phyloP scores from a whole-genome alignment of 2,888 invertebrate species.

The Tiliacea citrago region DNA sequence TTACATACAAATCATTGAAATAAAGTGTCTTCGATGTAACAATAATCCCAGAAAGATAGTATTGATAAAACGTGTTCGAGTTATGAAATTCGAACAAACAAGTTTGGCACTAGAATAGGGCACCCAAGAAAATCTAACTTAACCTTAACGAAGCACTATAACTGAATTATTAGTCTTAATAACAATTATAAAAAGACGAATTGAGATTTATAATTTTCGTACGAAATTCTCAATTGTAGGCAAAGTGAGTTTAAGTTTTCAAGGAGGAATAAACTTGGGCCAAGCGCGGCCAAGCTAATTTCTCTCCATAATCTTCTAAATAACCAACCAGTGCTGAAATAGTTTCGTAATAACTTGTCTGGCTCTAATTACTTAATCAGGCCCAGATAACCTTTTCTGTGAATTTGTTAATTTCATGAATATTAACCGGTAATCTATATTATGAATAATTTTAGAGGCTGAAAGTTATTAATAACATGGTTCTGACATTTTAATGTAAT shows the following conservation, averaged over 20 bases:
- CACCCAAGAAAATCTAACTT: not conserved
- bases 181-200: conserved; percentile 8
- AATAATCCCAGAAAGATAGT: not conserved
- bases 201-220: conserved; percentile 28
- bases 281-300: conserved; percentile 19
- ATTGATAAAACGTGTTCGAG: too few relatives aligned
- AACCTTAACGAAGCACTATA: not conserved
- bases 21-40: not conserved
- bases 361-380: conserved; percentile 43
- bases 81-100: not conserved
- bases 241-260: conserved; percentile 35
- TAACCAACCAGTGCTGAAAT: conserved; percentile 35
- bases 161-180: not conserved
- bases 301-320: conserved; percentile 30
- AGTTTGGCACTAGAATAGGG: not conserved
- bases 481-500: conserved; percentile 9
- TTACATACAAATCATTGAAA: not conserved
- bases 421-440: conserved; percentile 14
- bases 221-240: conserved; percentile 20
- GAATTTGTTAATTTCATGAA: conserved; percentile 17
- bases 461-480: not conserved
- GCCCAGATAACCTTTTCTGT: conserved; percentile 5
- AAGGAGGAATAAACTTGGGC: conserved; percentile 17
- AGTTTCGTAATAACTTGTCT: conserved; percentile 43
- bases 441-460: not conserved